Evolutionary conservation across 1,140 invertebrate species (phyloP).

Genomic region (Caerostris darwini): DNA sequence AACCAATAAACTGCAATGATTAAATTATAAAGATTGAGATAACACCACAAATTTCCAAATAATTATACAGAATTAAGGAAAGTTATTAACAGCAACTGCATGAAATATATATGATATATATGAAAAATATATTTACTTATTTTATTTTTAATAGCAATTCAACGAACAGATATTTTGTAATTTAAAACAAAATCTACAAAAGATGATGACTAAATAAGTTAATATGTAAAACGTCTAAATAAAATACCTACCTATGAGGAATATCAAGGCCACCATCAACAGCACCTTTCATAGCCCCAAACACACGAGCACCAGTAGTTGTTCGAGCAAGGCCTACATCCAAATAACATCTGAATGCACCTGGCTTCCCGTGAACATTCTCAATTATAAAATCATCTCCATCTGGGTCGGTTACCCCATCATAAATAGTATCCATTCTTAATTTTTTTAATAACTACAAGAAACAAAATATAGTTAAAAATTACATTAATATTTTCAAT

Average conservation of each 20-base stretch:
- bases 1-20: no score
- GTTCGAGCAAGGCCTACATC: slow-evolving; percentile 98
- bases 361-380: slow-evolving; percentile 92
- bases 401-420: slow-evolving; percentile 93
- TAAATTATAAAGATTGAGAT: no score
- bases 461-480: not conserved
- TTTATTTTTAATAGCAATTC: not conserved
- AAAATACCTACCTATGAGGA: slow-evolving; percentile 88
- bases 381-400: slow-evolving; percentile 98
- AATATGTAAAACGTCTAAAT: no score
- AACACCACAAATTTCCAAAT: no score
- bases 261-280: slow-evolving; percentile 99
- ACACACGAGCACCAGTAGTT: slow-evolving; percentile 97
- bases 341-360: slow-evolving; percentile 97
- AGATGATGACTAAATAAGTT: no score
- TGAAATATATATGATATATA: no score
- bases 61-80: no score
- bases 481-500: not conserved
- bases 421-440: slow-evolving; percentile 94
- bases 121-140: no score
- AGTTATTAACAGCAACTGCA: no score
- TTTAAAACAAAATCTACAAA: no score
- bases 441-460: slow-evolving; percentile 93
- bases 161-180: no score
- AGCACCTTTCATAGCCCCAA: slow-evolving; percentile 99